phyloP scores from a whole-genome alignment of 1,140 invertebrate genomes.

The Musca vetustissima region DNA sequence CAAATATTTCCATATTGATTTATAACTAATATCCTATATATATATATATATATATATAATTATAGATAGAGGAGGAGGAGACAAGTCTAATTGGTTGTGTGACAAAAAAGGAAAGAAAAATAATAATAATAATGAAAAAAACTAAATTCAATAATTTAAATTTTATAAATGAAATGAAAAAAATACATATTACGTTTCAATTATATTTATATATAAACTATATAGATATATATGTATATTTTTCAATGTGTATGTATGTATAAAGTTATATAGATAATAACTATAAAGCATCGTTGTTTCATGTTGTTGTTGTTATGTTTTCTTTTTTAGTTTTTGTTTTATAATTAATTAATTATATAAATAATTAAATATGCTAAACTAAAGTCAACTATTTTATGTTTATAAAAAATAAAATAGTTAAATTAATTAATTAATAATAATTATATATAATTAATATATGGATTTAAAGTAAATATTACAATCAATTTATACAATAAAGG shows the following conservation, averaged over 20 bases:
- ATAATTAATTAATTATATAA: conserved; percentile 4
- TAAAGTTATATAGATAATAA: conserved; percentile 6
- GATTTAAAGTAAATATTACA: conserved; percentile 20
- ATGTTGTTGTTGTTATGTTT: neutral
- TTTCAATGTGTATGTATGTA: conserved; percentile 7
- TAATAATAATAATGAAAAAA: neutral
- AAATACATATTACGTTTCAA: neutral
- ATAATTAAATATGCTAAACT: conserved; percentile 18
- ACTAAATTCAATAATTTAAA: neutral
- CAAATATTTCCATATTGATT: too few relatives aligned
- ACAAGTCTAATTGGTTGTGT: too few relatives aligned
- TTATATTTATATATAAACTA: conserved; percentile 16
- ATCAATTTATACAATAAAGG: conserved; percentile 24
- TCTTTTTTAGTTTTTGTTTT: neutral
- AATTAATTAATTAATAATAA: conserved; percentile 15
- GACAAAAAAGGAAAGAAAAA: too few relatives aligned
- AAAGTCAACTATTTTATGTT: conserved; percentile 12
- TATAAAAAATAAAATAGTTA: conserved; percentile 6
- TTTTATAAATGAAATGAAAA: conserved; percentile 7
- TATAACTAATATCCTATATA: too few relatives aligned
- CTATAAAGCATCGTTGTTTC: conserved; percentile 23
- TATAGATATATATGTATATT: conserved; percentile 5
- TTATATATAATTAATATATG: conserved; percentile 1
- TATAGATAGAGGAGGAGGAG: too few relatives aligned
- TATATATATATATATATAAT: too few relatives aligned